A percentile compares a stretch with the other conserved stretches of the same genome.
phyloP scores from a whole-genome alignment of 2,888 invertebrate genomes.

The Troides aeacus region DNA sequence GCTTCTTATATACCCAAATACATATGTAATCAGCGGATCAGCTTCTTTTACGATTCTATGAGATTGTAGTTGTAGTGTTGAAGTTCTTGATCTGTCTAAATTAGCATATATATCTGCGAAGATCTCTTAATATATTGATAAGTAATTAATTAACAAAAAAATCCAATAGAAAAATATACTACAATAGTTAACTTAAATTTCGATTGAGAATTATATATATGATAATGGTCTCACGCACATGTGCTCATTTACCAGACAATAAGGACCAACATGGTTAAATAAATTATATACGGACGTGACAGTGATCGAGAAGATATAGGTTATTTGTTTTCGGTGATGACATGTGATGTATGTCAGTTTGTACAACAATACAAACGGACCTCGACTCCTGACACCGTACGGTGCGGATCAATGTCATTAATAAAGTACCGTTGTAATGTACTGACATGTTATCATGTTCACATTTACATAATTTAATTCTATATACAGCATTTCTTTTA shows the following conservation, averaged over 20 bases:
- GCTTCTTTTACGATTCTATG: neutral
- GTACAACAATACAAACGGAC: neutral
- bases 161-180: neutral
- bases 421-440: neutral
- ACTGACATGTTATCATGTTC: neutral
- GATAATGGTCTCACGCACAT: neutral
- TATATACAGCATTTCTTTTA: neutral
- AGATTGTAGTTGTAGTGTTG: too few species aligned
- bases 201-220: neutral
- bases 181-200: neutral
- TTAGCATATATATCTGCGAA: neutral
- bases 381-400: neutral
- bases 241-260: neutral
- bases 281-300: neutral
- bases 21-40: neutral
- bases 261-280: neutral
- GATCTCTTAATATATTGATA: neutral
- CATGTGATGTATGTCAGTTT: neutral
- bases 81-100: neutral
- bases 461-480: neutral
- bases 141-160: neutral
- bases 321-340: neutral
- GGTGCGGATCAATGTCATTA: neutral
- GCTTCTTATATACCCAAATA: neutral
- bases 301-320: conserved; percentile 1